Evolutionary conservation across 1,140 invertebrate species (phyloP).

Genomic region (Macrosteles quadrilineatus): DNA sequence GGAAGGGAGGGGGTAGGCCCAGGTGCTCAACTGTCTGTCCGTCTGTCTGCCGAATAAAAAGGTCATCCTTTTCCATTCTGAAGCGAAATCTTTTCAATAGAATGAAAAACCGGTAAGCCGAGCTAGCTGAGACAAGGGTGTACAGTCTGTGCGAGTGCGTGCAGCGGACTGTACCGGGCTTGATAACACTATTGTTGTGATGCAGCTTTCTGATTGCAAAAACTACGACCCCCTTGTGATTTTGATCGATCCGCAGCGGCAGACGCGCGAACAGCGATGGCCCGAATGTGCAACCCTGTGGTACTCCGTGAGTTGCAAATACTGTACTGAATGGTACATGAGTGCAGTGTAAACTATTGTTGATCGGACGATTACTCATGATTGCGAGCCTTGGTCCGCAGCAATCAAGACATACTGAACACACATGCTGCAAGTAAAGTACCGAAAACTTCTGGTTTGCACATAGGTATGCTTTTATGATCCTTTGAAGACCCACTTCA

Average conservation of each 20-base stretch:
- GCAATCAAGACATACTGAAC: too few relatives aligned
- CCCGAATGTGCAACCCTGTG: too few relatives aligned
- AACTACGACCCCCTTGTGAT: background rate
- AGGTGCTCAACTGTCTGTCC: constrained; percentile 14
- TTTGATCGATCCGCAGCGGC: background rate
- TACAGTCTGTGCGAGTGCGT: constrained; percentile 5
- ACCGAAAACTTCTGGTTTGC: too few relatives aligned
- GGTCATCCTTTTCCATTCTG: constrained; percentile 29
- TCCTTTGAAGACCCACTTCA: too few relatives aligned
- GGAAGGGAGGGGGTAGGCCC: background rate
- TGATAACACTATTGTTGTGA: constrained; percentile 16
- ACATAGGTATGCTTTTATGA: too few relatives aligned
- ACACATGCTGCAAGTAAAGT: too few relatives aligned
- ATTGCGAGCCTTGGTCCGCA: too few relatives aligned
- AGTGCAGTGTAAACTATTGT: too few relatives aligned
- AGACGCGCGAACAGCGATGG: too few relatives aligned
- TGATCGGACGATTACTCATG: too few relatives aligned
- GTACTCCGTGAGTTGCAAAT: too few relatives aligned
- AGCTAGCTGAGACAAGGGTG: constrained; percentile 16
- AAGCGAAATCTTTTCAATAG: constrained; percentile 28
- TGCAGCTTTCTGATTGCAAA: constrained; percentile 16
- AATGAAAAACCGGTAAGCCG: constrained; percentile 27
- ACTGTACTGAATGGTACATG: too few relatives aligned
- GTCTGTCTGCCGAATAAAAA: constrained; percentile 26
- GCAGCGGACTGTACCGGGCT: constrained; percentile 19